Conservation (phyloP, 2,797 vertebrate genomes). For the Hapalemur alaotrensis region DNA sequence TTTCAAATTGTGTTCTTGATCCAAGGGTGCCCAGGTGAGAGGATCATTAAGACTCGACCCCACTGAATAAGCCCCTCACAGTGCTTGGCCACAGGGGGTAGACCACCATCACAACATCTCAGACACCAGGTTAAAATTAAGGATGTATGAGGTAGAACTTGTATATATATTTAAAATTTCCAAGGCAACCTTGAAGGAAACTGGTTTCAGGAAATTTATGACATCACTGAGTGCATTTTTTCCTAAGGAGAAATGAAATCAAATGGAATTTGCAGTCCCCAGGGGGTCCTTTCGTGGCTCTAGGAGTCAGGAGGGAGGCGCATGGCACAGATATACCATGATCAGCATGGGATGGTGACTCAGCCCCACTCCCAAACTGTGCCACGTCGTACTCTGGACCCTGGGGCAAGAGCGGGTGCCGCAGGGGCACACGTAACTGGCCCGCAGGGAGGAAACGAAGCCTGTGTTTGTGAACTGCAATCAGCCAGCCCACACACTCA, state of each 20-base stretch:
- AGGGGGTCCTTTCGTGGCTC: conserved; percentile 65
- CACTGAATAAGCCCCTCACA: rapidly evolving
- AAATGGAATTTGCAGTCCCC: conserved; percentile 64
- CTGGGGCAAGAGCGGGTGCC: neutral
- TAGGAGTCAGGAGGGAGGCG: conserved; percentile 68
- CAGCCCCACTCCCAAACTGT: neutral
- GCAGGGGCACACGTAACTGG: neutral
- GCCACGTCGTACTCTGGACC: neutral
- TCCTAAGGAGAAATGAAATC: conserved; percentile 64
- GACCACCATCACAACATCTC: neutral
- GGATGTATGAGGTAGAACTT: neutral
- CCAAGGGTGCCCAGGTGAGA: neutral
- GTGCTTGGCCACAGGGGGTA: too few relatives aligned
- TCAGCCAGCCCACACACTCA: neutral
- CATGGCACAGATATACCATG: conserved; percentile 10
- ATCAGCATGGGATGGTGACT: conserved; percentile 34
- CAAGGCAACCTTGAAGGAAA: conserved; percentile 51
- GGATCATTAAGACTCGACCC: neutral
- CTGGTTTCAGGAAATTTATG: conserved; percentile 55
- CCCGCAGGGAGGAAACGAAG: neutral
- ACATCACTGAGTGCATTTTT: conserved; percentile 45
- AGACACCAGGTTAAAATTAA: neutral
- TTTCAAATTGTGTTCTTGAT: neutral
- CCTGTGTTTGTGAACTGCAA: neutral
- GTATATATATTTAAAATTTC: conserved; percentile 46